These are phyloP conservation scores for Zonitis immaculata DNA, from an alignment of 2,888 invertebrate species.

Conservation along the genomic window DNA sequence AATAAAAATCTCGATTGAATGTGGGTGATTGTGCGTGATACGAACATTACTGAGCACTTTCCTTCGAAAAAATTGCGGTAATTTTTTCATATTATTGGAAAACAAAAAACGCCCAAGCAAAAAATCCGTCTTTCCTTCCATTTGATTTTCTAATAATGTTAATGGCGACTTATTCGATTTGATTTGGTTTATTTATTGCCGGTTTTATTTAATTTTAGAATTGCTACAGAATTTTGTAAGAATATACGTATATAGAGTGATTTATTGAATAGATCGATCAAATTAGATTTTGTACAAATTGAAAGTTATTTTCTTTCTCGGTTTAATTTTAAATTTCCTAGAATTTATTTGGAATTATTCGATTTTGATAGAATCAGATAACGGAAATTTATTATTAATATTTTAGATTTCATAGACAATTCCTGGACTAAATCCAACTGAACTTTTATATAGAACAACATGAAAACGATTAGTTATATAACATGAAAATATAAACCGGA, in stretches of 20 bases:
- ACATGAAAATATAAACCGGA: background rate
- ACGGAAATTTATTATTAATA: background rate
- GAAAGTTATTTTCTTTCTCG: no score
- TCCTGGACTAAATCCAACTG: background rate
- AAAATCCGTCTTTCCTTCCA: no score
- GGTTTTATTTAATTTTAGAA: background rate
- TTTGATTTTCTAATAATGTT: background rate
- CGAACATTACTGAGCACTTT: slow-evolving; percentile 28
- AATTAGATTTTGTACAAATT: no score
- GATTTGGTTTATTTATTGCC: background rate
- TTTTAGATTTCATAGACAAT: background rate
- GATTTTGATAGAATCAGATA: background rate
- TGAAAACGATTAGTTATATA: background rate
- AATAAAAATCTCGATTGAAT: slow-evolving; percentile 24
- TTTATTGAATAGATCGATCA: no score
- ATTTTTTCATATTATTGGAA: no score
- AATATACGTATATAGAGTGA: no score
- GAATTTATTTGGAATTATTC: background rate
- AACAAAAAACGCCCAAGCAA: no score
- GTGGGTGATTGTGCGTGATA: slow-evolving; percentile 30
- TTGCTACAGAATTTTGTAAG: no score
- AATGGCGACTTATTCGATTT: background rate
- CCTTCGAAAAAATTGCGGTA: background rate
- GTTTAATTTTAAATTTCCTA: background rate
- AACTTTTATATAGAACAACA: background rate